Evolutionary conservation across 2,888 invertebrate genomes (phyloP), one percentile per base, ranked within the genome.

Genomic region (Podabrus alpinus): DNA sequence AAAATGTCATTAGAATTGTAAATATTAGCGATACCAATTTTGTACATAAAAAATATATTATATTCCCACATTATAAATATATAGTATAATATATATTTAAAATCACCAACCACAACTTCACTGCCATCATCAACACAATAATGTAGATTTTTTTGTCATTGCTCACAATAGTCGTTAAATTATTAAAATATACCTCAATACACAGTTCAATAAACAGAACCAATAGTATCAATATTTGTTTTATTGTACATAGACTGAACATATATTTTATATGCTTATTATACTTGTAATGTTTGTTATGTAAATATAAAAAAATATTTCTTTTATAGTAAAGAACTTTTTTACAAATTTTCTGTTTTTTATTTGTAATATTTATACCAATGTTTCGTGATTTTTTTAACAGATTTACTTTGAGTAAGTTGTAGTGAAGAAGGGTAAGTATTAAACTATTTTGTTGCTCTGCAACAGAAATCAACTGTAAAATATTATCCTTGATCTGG

Each of bases 141-240:
- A 71, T 69, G 69, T 70, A 67, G 21, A 66, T 60, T 59, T 71
- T 76, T 76, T 72, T 77, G 64, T 74, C 76, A 77, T 78, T 75
- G 78, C 77, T 78, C 75, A 77, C 77, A 78, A 77, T 77, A 78
- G 77, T 75, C 69, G 45, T 72, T 78, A 77, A 78, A 77, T 78
- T 75, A 66, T 73, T 68, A 66, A 78, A 68, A 79, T 79, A 81
- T 82, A 82, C 82, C 82, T 82, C 82, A 82, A 78, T 78, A 24
- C 78, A 45, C 45, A 80, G 79, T 81, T 81, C 79, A 73, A 71
- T 59, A 77, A 67, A 72, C 73, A 77, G 45, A 75, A 72, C 67
- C 71, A 68, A 68, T 75, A 77, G 64, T 59, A 73, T 68, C 73
- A 66, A 62, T 74, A 74, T 72, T 67, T 77, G 71, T 73, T 73